A percentile compares a stretch with the other conserved stretches of the same genome.
Conservation (phyloP, 2,888 invertebrate species). For the Clostera curtula region DNA sequence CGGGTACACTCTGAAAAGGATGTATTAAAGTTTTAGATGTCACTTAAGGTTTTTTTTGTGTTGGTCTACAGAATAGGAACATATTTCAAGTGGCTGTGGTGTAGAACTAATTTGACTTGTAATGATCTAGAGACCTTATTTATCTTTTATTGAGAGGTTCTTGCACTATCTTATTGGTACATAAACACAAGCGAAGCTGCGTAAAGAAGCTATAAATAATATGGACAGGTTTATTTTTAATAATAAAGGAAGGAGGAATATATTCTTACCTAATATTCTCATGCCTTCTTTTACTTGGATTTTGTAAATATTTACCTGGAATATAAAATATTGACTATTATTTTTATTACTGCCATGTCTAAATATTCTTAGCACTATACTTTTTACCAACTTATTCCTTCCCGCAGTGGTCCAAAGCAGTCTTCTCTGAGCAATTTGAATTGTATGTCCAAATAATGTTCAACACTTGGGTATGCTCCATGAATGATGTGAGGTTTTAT, state of each 20-base stretch:
- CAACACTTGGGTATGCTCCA: conserved; percentile 77
- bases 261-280: conserved; percentile 59
- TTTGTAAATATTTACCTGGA: conserved; percentile 65
- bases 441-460: conserved; percentile 87
- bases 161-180: too few relatives aligned
- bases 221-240: neutral
- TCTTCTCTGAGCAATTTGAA: conserved; percentile 87
- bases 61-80: too few relatives aligned
- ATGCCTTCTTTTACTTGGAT: conserved; percentile 51
- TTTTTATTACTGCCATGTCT: neutral
- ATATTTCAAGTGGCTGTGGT: too few relatives aligned
- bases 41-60: neutral
- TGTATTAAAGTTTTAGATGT: neutral
- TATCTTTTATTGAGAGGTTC: too few relatives aligned
- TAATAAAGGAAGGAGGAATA: neutral
- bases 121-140: too few relatives aligned
- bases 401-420: conserved; percentile 81
- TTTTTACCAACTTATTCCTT: conserved; percentile 74
- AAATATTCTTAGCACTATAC: too few relatives aligned
- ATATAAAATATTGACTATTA: conserved; percentile 5
- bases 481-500: conserved; percentile 72
- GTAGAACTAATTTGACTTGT: too few relatives aligned
- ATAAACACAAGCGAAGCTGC: neutral
- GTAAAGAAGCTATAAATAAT: neutral
- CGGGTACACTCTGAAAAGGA: conserved; percentile 52